Base-by-base conservation (phyloP, 2,888 invertebrate genomes). In the Marasmarcha lunaedactyla region DNA sequence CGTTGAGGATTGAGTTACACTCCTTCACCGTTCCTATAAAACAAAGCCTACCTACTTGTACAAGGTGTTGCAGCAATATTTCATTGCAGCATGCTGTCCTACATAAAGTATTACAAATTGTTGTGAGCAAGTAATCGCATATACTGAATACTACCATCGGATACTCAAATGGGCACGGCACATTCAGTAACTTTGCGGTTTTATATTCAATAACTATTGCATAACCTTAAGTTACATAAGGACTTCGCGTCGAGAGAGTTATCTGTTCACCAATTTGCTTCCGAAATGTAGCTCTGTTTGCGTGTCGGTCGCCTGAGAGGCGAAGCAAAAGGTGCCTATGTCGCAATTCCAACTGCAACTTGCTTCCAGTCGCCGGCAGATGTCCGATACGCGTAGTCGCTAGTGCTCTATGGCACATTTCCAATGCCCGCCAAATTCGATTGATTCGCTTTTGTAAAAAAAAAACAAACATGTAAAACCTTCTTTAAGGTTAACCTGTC, bases 331-430 rank as follows among this genome's bases (percentile, higher is more conserved):
- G 48, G 46, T 15, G 30, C 34, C n/a, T 30, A 3, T 30, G 30
- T 12, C 34, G 14, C 25, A 2, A 11, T 25, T 6, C 15, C 27
- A 10, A 6, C 26, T 34, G 11, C 14, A 5, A 26, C 42, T 37
- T 40, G 40, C 42, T 53, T 56, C 61, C 77, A 79, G 78, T 79
- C 69, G 63, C 69, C 71, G 69, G 48, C 57, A 45, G 62, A 55
- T 71, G 71, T 71, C 67, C 59, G 71, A 58, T 64, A 71, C 63
- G 73, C 62, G 70, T 65, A 59, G 71, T 63, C 76, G 81, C 59
- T 2, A 30, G 30, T 30, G 63, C 57, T 56, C 49, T 42, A 43
- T 44, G 46, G 48, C 45, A 48, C 46, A 11, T 5, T 7, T 30
- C 30, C n/a, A 30, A n/a, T 10, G 30, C 30, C n/a, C 30, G 30